Evolutionary conservation across 2,888 invertebrate genomes (phyloP), one percentile per base, ranked within the genome.

Genomic region (Adelphocoris suturalis): DNA sequence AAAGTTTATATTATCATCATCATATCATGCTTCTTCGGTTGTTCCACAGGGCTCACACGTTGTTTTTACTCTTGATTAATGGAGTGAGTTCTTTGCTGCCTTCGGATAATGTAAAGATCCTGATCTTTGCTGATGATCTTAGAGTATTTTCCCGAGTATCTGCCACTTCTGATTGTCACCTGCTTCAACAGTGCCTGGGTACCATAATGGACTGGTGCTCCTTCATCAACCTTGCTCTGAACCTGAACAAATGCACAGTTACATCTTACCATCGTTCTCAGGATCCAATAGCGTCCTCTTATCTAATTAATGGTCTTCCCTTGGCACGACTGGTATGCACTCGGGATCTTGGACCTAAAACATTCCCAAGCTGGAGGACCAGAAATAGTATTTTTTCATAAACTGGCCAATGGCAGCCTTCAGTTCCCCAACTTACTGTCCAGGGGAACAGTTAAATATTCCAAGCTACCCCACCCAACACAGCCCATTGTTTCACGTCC

Each of bases 221-320:
- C 9, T 3, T 4, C 3, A 78, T 28, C 3, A 16, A 47, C 37
- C 78, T 78, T 27, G 13, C 37, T 28, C 28, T 78, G 3, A 78
- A 78, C n/a, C 78, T 37, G 13, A 37, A 12, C 3, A 78, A 78
- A 47, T 78, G 78, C 78, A 78, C 78, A 13, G 76, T 37, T 4
- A 4, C 76, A 19, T 19, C 76, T 23, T 76, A 28, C 76, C 7
- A 7, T 48, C 48, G 48, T 13, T 11, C 7, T 48, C 13, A 13
- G 9, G 13, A 48, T 48, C 13, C 48, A 13, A 48, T 48, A 13
- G 13, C 7, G 48, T 48, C 13, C 48, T 13, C 9, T 48, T 48
- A 48, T 13, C 48, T 48, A 48, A 11, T 7, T 48, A 13, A 48
- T 48, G 48, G 48, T 48, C 7, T 48, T 13, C 48, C 48, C 9